Evolutionary conservation across 2,888 invertebrate genomes (phyloP).

Genomic region (Rosalia funebris): DNA sequence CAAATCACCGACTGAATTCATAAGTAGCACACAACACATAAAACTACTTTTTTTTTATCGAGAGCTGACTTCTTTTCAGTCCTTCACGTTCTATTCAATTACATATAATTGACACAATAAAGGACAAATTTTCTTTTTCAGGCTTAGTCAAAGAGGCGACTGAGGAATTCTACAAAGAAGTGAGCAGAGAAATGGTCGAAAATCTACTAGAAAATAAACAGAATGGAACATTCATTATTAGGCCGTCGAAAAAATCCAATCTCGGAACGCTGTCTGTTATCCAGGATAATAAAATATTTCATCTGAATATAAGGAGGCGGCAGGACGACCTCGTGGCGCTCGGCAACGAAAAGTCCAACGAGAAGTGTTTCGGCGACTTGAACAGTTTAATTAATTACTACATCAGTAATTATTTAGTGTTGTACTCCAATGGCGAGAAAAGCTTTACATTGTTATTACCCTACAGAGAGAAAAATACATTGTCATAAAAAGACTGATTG

Average conservation of each 20-base stretch:
- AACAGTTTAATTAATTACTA: conserved; percentile 68
- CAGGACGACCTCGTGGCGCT: conserved; percentile 68
- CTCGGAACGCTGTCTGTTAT: conserved; percentile 68
- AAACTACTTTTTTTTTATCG: background rate
- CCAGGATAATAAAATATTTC: conserved; percentile 67
- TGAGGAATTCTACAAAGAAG: conserved; percentile 69
- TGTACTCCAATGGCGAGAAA: conserved; percentile 66
- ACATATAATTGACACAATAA: conserved; percentile 17
- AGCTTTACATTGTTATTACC: conserved; percentile 67
- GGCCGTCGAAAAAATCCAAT: conserved; percentile 67
- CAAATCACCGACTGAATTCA: no score
- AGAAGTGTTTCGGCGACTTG: conserved; percentile 67
- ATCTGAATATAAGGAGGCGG: conserved; percentile 68
- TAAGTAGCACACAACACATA: no score
- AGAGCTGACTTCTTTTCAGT: conserved; percentile 4
- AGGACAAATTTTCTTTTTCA: conserved; percentile 36
- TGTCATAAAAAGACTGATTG: background rate
- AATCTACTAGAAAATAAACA: conserved; percentile 67
- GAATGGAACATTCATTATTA: conserved; percentile 70
- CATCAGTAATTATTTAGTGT: conserved; percentile 66
- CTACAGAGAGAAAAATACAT: conserved; percentile 51
- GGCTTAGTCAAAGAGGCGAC: conserved; percentile 38
- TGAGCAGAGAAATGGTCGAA: conserved; percentile 67
- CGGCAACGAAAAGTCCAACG: conserved; percentile 67
- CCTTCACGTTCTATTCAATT: conserved; percentile 1